Conservation (phyloP, 2,888 invertebrate genomes). For the Galerucella pusilla region DNA sequence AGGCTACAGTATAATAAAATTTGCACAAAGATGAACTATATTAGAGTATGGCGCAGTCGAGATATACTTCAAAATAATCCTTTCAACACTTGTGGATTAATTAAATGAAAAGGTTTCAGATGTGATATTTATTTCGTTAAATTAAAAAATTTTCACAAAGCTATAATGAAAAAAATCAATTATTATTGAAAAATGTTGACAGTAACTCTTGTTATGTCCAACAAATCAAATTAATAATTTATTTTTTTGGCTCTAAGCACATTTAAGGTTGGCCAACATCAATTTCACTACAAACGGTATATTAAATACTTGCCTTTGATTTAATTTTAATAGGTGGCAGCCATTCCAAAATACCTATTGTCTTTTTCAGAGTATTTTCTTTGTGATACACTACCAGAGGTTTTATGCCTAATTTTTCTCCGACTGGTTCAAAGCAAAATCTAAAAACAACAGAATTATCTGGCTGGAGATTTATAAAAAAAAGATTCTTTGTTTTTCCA, state of each 20-base stretch:
- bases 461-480: neutral
- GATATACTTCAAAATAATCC: conserved; percentile 15
- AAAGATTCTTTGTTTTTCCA: no score
- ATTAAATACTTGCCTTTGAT: neutral
- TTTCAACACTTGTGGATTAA: conserved; percentile 6
- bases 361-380: neutral
- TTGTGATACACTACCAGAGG: neutral
- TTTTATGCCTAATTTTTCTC: conserved; percentile 17
- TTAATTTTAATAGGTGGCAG: conserved; percentile 7
- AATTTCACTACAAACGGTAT: neutral
- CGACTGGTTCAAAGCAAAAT: conserved; percentile 25
- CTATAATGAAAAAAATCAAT: no score
- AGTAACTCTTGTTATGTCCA: no score
- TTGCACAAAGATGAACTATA: neutral
- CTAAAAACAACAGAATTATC: conserved; percentile 14
- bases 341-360: neutral
- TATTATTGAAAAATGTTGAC: no score
- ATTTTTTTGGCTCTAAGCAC: no score
- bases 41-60: neutral
- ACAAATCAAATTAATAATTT: no score
- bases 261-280: no score
- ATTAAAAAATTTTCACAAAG: no score
- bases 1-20: neutral
- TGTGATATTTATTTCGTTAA: no score
- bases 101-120: neutral